Percentiles rank a stretch among this genome's conserved stretches.
Conservation (phyloP, 2,888 invertebrate species). For the Cylindroiulus punctatus region DNA sequence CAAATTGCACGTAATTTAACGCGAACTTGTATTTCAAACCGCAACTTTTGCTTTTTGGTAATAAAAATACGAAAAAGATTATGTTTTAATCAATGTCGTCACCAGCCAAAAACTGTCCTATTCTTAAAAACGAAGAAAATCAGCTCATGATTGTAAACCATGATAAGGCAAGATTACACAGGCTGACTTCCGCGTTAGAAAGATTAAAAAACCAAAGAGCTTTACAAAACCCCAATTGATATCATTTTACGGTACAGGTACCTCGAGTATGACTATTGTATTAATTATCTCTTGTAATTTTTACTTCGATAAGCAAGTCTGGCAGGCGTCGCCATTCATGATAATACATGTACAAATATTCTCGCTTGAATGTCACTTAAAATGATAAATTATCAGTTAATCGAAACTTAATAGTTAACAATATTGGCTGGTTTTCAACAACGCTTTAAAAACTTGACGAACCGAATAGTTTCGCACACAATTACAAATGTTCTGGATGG, state of each 20-base stretch:
- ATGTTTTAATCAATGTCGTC: background rate
- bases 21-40: too few relatives aligned
- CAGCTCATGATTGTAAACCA: slow-evolving; percentile 8
- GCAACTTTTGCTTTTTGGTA: too few relatives aligned
- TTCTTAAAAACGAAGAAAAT: slow-evolving; percentile 3
- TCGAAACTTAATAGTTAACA: background rate
- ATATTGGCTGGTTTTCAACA: background rate
- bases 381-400: background rate
- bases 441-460: too few relatives aligned
- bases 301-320: slow-evolving; percentile 4
- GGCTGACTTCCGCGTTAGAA: background rate
- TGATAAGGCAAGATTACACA: slow-evolving; percentile 2
- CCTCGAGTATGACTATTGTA: slow-evolving; percentile 7
- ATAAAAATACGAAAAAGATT: too few relatives aligned
- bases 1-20: too few relatives aligned
- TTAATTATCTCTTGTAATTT: slow-evolving; percentile 10
- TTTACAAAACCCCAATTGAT: slow-evolving; percentile 25
- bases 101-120: slow-evolving; percentile 32
- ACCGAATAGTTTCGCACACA: too few relatives aligned
- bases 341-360: background rate
- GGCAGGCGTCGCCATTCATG: slow-evolving; percentile 24
- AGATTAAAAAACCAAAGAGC: background rate
- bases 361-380: background rate
- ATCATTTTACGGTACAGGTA: background rate
- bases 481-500: too few relatives aligned